Evolutionary conservation across 2,888 invertebrate genomes (phyloP), one percentile per base, ranked within the genome.

Genomic region (Drosophila austrosaltans): DNA sequence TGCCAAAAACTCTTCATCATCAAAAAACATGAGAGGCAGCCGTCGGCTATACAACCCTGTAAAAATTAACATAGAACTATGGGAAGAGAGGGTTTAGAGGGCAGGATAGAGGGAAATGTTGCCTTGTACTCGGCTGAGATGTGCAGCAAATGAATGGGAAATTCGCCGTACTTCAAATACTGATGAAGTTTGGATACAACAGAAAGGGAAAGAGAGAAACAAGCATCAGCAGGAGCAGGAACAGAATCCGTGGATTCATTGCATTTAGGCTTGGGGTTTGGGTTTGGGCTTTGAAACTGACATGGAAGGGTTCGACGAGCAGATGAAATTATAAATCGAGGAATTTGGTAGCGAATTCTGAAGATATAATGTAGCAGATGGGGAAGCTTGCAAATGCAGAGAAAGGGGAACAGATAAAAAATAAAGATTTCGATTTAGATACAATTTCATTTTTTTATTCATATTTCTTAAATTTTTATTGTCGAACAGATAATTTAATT

Each of bases 1-100:
- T 79, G 82, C 85, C 85, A 87, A 71, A 73, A 87, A 74, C 81
- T 77, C 82, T 87, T 85, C 87, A 85, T 85, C 87, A 85, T 87
- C 87, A 71, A 73, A 79, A 82, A 81, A 87, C 83, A 87, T 78
- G 87, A 79, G 87, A 81, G 63, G 42, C 63, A 57, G 57, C 57
- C 36, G 57, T 48, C 48, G 25, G 48, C 25, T 16, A 32, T 58
- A 58, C 36, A 39, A 22, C 20, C 28, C 44, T 60, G 48, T 32
- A 59, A 53, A 62, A 62, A 59, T 59, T 59, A 59, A 59, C 58
- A 59, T 59, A 59, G 58, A 59, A 12, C 39, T 25, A 30, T 22
- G 57, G 36, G 6, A 10, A 6, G 8, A 6, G 10, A 20, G 39
- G 57, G 53, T 7, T 4, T 36, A 36, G 16, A 28, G 28, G 25